These are phyloP conservation scores for Tetraodon nigroviridis DNA, from an alignment of 2,113 vertebrate genomes.

Conservation along the genomic window DNA sequence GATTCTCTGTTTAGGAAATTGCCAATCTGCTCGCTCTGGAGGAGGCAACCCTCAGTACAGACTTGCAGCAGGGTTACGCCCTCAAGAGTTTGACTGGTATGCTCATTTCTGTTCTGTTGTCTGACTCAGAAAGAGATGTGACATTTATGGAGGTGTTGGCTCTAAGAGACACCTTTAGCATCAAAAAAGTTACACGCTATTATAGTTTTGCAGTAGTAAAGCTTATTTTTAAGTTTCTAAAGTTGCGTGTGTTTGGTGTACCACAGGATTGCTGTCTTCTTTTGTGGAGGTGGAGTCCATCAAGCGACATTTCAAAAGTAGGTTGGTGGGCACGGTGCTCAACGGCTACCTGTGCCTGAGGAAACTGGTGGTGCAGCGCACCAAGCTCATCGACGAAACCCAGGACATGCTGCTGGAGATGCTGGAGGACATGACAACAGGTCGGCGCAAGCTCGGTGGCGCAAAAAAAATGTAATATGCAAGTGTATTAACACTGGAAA, in stretches of 20 bases:
- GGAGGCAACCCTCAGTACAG: conserved; percentile 94
- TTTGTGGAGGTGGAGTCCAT: conserved; percentile 99
- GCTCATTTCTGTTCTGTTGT: not conserved
- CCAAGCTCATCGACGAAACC: conserved; percentile 97
- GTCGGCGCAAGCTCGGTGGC: conserved; percentile 53
- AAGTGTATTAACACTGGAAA: not conserved
- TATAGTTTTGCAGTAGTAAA: not conserved
- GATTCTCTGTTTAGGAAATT: conserved; percentile 82
- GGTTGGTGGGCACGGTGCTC: conserved; percentile 92
- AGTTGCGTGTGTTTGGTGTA: not conserved
- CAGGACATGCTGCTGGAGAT: conserved; percentile 99
- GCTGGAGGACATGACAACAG: conserved; percentile 99
- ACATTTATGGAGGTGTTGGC: not conserved
- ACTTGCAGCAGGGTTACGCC: conserved; percentile 96
- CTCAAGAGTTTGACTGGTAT: conserved; percentile 98
- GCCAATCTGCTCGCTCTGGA: conserved; percentile 93
- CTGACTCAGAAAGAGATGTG: not conserved
- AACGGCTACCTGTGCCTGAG: conserved; percentile 95
- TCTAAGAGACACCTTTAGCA: not conserved
- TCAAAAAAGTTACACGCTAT: not conserved
- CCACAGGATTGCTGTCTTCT: conserved; percentile 88
- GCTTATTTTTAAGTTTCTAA: not conserved
- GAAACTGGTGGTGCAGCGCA: conserved; percentile 95
- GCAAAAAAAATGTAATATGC: not conserved
- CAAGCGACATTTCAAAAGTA: conserved; percentile 95